Base-by-base conservation (phyloP, 2,113 vertebrate genomes). In the Silurus meridionalis region DNA sequence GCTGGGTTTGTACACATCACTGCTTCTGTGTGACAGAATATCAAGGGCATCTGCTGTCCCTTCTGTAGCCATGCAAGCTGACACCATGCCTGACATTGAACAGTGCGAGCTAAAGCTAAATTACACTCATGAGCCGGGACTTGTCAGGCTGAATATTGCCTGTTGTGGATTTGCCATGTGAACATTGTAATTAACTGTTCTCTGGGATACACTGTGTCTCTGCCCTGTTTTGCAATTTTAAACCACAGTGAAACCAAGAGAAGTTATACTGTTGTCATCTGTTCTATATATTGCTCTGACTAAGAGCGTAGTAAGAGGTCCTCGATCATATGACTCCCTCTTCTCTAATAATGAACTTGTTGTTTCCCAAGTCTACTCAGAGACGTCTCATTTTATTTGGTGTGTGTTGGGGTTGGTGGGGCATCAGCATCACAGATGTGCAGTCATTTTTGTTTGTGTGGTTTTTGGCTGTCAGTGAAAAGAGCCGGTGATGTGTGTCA, bases 11-110 rank as follows among this genome's bases (percentile, higher is more conserved):
- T 60, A 69, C 58, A 69, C 80, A 25, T 83, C 80, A 74, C 83
- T 50, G 89, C 69, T 61, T 79, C 58, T 61, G 6, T 66, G 79
- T 83, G 83, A 83, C 83, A 85, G 84, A 87, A 75, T 87, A 86
- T 83, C 86, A 87, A 90, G 85, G 89, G 85, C 83, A 90, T 90
- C 88, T 89, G 88, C 53, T 55, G 52, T 78, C 86, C 72, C 80
- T 87, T 87, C 80, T 87, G 86, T 71, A 86, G 67, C 57, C 3
- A 0, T 23, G 88, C 61, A 89, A 89, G 74, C 86, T 1, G 86
- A 89, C 46, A 83, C 86, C 84, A 8, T 57, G 50, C 63, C 21
- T 28, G 80, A 83, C 66, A 7, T 80, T 83, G 83, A 85, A 55
- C 66, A 2, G 67, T 61, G 69, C 23, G 75, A 75, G 60, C 80